Conservation (phyloP, 2,113 vertebrate genomes). For the Leiothrix lutea region DNA sequence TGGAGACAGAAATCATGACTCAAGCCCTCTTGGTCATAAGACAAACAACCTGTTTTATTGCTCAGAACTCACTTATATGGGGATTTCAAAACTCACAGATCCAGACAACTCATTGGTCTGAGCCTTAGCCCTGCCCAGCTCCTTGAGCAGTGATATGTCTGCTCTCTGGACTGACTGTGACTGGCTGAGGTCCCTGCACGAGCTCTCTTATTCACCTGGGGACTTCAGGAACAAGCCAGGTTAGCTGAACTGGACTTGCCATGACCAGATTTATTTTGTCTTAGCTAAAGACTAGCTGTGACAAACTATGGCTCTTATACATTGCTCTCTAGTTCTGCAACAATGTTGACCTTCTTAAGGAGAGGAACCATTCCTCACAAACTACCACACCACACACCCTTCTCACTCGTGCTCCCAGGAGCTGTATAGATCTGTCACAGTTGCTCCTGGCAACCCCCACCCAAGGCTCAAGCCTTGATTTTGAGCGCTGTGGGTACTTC, state of each 20-base stretch:
- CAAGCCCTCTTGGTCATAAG: background rate
- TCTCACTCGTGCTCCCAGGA: background rate
- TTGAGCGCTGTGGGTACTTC: background rate
- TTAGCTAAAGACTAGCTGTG: background rate
- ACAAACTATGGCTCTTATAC: background rate
- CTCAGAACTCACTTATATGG: background rate
- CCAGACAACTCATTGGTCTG: background rate
- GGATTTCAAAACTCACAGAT: background rate
- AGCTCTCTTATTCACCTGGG: background rate
- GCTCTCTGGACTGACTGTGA: background rate
- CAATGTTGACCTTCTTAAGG: background rate
- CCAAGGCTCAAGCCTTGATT: background rate
- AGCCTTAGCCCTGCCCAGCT: background rate
- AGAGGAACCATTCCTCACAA: background rate
- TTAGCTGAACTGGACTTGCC: background rate
- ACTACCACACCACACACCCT: background rate
- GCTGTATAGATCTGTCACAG: background rate
- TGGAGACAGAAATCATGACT: background rate
- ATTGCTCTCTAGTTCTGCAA: background rate
- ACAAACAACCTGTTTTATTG: background rate
- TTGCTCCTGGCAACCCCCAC: background rate
- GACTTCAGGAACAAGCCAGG: background rate
- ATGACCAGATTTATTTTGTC: background rate
- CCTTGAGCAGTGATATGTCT: background rate
- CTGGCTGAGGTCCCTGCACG: background rate